Conservation (phyloP, 35 echinoderm and acorn worm genomes). For the Lytechinus pictus region DNA sequence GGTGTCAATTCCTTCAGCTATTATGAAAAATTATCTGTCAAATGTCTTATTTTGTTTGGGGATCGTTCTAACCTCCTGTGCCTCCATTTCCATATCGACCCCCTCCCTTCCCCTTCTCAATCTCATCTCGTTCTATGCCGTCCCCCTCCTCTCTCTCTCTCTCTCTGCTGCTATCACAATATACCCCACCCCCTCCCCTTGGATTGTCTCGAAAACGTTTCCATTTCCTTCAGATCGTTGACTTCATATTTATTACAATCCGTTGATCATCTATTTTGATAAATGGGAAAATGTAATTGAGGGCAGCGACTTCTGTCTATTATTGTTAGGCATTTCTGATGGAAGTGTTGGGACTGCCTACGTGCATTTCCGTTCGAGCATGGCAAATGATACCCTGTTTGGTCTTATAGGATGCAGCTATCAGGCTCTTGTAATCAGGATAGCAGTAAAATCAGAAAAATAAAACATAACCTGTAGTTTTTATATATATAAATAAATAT, state of each 20-base stretch:
- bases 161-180: too few relatives aligned
- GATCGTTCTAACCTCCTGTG: neutral
- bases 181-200: too few relatives aligned
- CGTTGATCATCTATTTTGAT: neutral
- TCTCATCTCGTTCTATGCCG: neutral
- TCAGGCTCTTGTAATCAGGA: too few relatives aligned
- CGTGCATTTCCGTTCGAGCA: neutral
- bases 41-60: neutral
- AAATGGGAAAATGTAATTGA: neutral
- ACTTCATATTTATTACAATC: neutral
- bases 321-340: neutral
- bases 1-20: neutral
- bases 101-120: neutral
- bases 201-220: too few relatives aligned
- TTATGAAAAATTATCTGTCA: neutral
- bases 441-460: too few relatives aligned
- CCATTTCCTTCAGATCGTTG: neutral
- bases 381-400: neutral
- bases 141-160: too few relatives aligned
- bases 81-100: neutral
- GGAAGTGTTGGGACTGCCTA: neutral
- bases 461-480: too few relatives aligned
- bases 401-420: too few relatives aligned
- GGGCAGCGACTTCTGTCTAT: neutral
- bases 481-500: too few relatives aligned